These are phyloP conservation scores for Chrysolina oricalcia DNA, from an alignment of 2,888 invertebrate species.

Conservation along the genomic window DNA sequence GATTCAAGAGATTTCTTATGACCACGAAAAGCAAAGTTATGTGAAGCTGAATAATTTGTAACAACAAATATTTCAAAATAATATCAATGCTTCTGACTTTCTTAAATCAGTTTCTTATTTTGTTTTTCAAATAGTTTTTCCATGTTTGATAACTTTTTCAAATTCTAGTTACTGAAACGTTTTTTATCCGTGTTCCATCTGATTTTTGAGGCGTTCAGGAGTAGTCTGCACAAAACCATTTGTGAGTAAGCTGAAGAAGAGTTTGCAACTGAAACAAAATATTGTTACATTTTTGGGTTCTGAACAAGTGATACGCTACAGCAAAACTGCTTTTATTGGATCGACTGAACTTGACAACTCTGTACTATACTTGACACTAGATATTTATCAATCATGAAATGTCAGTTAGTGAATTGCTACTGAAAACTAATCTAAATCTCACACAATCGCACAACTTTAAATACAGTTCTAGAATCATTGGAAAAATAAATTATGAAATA, in stretches of 20 bases:
- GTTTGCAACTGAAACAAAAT: constrained; percentile 1
- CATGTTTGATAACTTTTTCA: not conserved
- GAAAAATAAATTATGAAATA: too few relatives aligned
- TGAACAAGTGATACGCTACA: too few relatives aligned
- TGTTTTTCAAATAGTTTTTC: constrained; percentile 21
- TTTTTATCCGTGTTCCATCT: not conserved
- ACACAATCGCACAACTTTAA: too few relatives aligned
- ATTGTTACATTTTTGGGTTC: too few relatives aligned
- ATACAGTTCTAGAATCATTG: too few relatives aligned
- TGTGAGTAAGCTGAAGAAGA: not conserved
- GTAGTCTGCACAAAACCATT: not conserved
- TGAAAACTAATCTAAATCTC: too few relatives aligned
- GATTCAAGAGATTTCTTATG: constrained; percentile 38
- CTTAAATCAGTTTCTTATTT: constrained; percentile 24
- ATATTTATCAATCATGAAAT: too few relatives aligned
- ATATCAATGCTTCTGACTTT: constrained; percentile 5
- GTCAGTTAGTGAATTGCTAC: too few relatives aligned
- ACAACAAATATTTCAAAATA: constrained; percentile 35
- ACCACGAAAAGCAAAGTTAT: constrained; percentile 43
- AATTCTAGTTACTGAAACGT: not conserved
- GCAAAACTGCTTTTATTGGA: too few relatives aligned
- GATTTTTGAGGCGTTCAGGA: not conserved
- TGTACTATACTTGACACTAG: too few relatives aligned
- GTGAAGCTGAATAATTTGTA: constrained; percentile 44
- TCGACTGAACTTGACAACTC: too few relatives aligned